phyloP scores from a whole-genome alignment of 1,140 invertebrate species.

The Zaprionus ghesquierei region DNA sequence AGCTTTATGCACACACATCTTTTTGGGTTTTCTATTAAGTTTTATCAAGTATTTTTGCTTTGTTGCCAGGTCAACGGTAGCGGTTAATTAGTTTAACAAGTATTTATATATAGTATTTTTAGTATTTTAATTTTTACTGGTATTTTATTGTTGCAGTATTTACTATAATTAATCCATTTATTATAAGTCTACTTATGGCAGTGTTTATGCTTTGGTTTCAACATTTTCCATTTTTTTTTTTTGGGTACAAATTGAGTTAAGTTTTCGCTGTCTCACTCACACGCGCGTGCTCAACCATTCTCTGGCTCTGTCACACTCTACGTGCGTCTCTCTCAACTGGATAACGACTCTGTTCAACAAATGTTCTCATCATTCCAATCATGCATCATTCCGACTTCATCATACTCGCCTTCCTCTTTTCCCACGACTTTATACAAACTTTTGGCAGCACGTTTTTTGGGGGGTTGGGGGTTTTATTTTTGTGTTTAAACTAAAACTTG shows the following conservation, averaged over 20 bases:
- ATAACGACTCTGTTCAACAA: not conserved
- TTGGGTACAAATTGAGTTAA: conserved; percentile 30
- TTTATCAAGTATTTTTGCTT: not conserved
- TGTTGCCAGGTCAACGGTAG: not conserved
- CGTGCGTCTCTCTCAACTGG: not conserved
- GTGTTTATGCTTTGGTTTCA: conserved; percentile 26
- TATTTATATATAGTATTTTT: not conserved
- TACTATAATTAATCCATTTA: not conserved
- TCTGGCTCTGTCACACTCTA: not conserved
- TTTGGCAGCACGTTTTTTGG: not conserved
- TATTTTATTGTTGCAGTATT: not conserved
- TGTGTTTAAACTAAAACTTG: conserved; percentile 12
- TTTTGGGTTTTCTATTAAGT: too few species aligned
- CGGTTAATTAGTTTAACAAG: not conserved
- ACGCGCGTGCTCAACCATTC: not conserved
- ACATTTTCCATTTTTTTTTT: conserved; percentile 8
- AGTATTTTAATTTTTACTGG: conserved; percentile 5
- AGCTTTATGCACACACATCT: too few species aligned
- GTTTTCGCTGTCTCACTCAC: not conserved
- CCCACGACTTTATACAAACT: not conserved
- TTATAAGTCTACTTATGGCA: not conserved
- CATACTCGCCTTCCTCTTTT: not conserved
- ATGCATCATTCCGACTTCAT: not conserved
- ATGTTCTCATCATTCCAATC: conserved; percentile 7
- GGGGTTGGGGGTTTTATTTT: not conserved